A percentile compares a stretch with the other conserved stretches of the same genome.
Conservation (phyloP, 1,140 invertebrate species). For the Schmidtea mediterranea region DNA sequence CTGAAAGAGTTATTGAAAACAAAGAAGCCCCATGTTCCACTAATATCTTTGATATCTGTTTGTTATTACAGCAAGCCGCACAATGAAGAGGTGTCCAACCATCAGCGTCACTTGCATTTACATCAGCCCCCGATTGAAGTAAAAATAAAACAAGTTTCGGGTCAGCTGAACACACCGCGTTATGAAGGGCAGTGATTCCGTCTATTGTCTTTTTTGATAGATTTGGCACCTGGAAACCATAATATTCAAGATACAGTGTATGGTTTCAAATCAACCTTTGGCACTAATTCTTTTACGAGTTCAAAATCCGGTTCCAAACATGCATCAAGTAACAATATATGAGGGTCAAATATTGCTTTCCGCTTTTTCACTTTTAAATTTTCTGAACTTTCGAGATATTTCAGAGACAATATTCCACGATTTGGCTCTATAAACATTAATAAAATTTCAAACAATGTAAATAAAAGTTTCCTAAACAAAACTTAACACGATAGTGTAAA, state of each 20-base stretch:
- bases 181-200: constrained; percentile 88
- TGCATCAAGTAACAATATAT: constrained; percentile 74
- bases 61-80: constrained; percentile 91
- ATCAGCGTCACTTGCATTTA: constrained; percentile 89
- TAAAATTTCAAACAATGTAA: no score
- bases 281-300: constrained; percentile 46
- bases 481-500: no score
- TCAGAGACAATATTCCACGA: no score
- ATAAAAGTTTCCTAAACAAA: no score
- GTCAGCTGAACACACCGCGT: constrained; percentile 93
- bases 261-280: no score
- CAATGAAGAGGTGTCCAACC: constrained; percentile 92
- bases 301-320: constrained; percentile 89
- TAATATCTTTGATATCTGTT: constrained; percentile 80
- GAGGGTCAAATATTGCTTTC: constrained; percentile 48
- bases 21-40: constrained; percentile 93
- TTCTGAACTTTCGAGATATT: no score
- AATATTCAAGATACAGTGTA: no score
- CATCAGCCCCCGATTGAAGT: constrained; percentile 85
- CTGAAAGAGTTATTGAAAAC: constrained; percentile 81
- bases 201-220: constrained; percentile 87
- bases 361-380: no score
- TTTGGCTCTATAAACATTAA: no score
- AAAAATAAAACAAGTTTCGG: constrained; percentile 87
- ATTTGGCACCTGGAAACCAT: constrained; percentile 33